phyloP scores from a whole-genome alignment of 2,113 vertebrate genomes.

The Atherinomorus stipes region DNA sequence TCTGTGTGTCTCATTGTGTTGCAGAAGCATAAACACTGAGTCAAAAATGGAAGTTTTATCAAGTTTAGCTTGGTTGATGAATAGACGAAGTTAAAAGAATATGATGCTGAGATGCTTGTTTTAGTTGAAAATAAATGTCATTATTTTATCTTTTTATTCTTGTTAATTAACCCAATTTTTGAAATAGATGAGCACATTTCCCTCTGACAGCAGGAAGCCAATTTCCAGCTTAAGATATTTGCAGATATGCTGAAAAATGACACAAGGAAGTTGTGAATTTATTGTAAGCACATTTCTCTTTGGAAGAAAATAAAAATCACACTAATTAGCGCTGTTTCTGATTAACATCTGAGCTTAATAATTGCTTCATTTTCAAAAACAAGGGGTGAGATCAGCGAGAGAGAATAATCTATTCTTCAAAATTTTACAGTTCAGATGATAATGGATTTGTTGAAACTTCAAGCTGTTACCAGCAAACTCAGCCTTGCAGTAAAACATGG shows the following conservation, averaged over 20 bases:
- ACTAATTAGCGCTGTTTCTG: neutral
- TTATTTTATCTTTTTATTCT: neutral
- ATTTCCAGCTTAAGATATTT: neutral
- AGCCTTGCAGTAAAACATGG: neutral
- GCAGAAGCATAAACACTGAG: neutral
- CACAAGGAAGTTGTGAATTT: slow-evolving; percentile 8
- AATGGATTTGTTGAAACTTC: too few species aligned
- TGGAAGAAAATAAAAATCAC: neutral
- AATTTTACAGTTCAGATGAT: too few species aligned
- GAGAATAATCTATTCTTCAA: neutral
- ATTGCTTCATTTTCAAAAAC: neutral
- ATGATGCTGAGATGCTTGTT: neutral
- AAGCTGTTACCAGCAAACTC: neutral
- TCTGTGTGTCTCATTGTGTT: neutral
- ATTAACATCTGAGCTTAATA: neutral
- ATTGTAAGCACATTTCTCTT: neutral
- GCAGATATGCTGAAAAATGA: slow-evolving; percentile 8
- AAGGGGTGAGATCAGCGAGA: neutral
- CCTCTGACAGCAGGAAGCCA: neutral
- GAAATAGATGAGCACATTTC: neutral
- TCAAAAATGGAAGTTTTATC: neutral
- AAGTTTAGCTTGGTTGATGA: too few species aligned
- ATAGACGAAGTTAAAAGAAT: neutral
- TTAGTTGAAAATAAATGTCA: neutral
- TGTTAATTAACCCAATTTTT: neutral